These are phyloP conservation scores for Delphinus delphis DNA, from an alignment of 2,113 vertebrate genomes.

Conservation along the genomic window DNA sequence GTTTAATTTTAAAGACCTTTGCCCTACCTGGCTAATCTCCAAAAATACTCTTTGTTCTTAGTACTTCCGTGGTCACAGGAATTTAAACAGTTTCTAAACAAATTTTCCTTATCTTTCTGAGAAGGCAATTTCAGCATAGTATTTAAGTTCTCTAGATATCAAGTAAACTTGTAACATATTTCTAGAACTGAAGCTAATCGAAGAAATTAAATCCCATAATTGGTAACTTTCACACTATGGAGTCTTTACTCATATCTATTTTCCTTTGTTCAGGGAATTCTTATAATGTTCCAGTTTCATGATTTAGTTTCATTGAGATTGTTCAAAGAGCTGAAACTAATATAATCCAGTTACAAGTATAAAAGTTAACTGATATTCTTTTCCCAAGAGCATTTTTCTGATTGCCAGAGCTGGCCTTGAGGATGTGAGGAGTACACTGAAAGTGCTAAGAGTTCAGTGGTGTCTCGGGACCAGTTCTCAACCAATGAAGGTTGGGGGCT, in stretches of 20 bases:
- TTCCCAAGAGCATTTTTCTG: not conserved
- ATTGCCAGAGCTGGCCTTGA: not conserved
- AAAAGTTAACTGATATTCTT: not conserved
- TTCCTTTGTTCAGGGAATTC: not conserved
- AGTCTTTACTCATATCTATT: not conserved
- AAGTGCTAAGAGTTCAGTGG: not conserved
- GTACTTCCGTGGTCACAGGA: constrained; percentile 18
- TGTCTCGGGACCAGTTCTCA: not conserved
- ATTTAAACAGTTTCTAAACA: constrained; percentile 50
- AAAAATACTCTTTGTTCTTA: constrained; percentile 58
- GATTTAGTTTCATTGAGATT: constrained; percentile 8
- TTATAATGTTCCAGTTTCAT: not conserved
- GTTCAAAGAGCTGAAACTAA: not conserved
- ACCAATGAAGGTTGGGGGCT: not conserved
- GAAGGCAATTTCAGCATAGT: not conserved
- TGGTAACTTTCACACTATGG: not conserved
- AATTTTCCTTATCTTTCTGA: constrained; percentile 54
- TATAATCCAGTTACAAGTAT: not conserved
- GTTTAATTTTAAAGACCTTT: constrained; percentile 60
- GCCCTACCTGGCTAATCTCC: constrained; percentile 31
- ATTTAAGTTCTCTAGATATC: constrained; percentile 10
- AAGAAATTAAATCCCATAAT: not conserved
- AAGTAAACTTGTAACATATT: not conserved
- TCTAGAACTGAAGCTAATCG: not conserved
- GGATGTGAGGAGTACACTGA: not conserved